Evolutionary conservation across 2,888 invertebrate genomes (phyloP).

Genomic region (Harpagoxenus sublaevis): DNA sequence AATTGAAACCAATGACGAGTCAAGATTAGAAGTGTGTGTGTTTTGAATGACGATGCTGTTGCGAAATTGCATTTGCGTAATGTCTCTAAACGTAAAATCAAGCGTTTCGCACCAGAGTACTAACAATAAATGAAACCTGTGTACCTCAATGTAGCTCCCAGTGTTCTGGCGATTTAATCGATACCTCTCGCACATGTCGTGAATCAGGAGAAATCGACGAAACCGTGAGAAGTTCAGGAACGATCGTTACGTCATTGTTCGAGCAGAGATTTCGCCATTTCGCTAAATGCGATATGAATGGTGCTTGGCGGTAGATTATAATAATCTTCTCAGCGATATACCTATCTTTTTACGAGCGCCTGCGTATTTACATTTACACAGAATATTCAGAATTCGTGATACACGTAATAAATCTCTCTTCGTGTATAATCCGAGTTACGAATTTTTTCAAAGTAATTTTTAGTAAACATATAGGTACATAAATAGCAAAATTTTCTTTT

Average conservation of each 20-base stretch:
- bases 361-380: neutral
- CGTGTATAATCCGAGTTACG: neutral
- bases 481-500: neutral
- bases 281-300: constrained; percentile 21
- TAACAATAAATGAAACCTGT: constrained; percentile 5
- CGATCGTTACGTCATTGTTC: constrained; percentile 24
- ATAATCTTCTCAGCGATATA: constrained; percentile 18
- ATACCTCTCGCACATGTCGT: constrained; percentile 39
- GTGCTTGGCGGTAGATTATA: neutral
- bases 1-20: neutral
- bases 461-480: neutral
- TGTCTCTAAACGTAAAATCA: constrained; percentile 29
- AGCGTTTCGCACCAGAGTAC: constrained; percentile 33
- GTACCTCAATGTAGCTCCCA: neutral
- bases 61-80: constrained; percentile 42
- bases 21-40: constrained; percentile 8
- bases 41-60: constrained; percentile 27
- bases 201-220: constrained; percentile 46
- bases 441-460: constrained; percentile 16
- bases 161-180: constrained; percentile 41
- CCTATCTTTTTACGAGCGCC: neutral
- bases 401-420: neutral
- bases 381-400: neutral
- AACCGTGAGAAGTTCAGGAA: constrained; percentile 37
- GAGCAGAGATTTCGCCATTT: constrained; percentile 11